Percentiles rank a stretch among this genome's conserved stretches.
These are phyloP conservation scores for Lemur catta DNA, from an alignment of 2,797 vertebrate genomes.

Conservation along the genomic window DNA sequence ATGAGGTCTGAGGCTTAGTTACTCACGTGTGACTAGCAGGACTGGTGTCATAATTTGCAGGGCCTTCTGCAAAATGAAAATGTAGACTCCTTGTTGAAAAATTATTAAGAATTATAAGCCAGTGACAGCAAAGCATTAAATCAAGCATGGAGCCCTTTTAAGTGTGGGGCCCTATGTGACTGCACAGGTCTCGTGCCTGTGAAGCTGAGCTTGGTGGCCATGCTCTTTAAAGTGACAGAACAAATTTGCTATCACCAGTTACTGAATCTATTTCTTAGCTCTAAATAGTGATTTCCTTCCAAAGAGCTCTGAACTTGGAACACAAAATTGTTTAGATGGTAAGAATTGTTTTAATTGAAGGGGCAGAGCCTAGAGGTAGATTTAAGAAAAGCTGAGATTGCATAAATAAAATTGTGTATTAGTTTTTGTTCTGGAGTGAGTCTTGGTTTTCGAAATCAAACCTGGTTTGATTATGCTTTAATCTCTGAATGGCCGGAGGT, in stretches of 20 bases:
- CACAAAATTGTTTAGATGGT: background rate
- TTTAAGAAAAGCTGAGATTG: background rate
- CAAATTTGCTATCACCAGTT: background rate
- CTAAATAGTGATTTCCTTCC: background rate
- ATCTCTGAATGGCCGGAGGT: background rate
- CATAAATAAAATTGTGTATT: background rate
- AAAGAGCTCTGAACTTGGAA: background rate
- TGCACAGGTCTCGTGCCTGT: background rate
- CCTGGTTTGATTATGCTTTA: background rate
- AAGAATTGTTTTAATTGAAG: conserved; percentile 17
- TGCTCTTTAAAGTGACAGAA: conserved; percentile 11
- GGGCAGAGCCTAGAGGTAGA: background rate
- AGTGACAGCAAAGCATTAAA: background rate
- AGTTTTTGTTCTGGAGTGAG: background rate
- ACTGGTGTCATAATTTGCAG: conserved; percentile 11
- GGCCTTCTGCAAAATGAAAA: conserved; percentile 3
- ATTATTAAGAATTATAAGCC: conserved; percentile 1
- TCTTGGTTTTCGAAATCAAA: background rate
- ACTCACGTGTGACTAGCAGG: background rate
- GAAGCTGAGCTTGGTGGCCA: background rate
- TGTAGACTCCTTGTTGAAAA: background rate
- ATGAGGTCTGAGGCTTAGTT: background rate
- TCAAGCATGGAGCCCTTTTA: background rate
- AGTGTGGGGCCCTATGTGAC: accelerated
- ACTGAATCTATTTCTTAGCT: background rate